Conservation (phyloP, 2,888 invertebrate species). For the Iselma pallidipennis region DNA sequence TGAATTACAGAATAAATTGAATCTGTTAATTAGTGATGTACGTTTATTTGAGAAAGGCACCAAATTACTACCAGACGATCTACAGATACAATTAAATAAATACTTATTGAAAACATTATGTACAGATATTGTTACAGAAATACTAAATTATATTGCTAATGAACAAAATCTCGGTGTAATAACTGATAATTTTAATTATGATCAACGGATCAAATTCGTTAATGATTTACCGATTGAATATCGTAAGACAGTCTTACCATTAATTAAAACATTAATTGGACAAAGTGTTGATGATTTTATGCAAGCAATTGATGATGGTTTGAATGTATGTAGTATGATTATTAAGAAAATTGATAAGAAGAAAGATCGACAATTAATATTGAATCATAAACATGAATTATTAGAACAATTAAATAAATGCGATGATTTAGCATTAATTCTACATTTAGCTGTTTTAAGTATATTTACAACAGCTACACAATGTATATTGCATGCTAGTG, state of each 20-base stretch:
- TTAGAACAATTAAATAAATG: slow-evolving; percentile 75
- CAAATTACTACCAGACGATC: slow-evolving; percentile 63
- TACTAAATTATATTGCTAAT: slow-evolving; percentile 76
- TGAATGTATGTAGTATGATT: slow-evolving; percentile 76
- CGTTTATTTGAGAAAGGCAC: slow-evolving; percentile 81
- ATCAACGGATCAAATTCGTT: slow-evolving; percentile 72
- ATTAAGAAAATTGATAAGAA: slow-evolving; percentile 90
- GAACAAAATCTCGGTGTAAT: slow-evolving; percentile 70
- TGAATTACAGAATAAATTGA: slow-evolving; percentile 81
- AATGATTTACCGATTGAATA: slow-evolving; percentile 71
- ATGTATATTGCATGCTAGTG: slow-evolving; percentile 88
- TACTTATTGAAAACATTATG: slow-evolving; percentile 85
- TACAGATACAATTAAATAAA: slow-evolving; percentile 73
- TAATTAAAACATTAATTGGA: slow-evolving; percentile 72
- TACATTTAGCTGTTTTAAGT: slow-evolving; percentile 77
- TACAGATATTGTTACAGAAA: slow-evolving; percentile 77
- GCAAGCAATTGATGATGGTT: slow-evolving; percentile 70
- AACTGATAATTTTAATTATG: slow-evolving; percentile 64
- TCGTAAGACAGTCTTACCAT: slow-evolving; percentile 65
- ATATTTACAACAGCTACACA: slow-evolving; percentile 82
- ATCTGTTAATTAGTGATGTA: slow-evolving; percentile 73
- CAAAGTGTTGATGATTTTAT: slow-evolving; percentile 80
- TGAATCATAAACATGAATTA: slow-evolving; percentile 80
- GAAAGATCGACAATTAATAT: slow-evolving; percentile 75
- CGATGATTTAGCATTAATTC: slow-evolving; percentile 75